Evolutionary conservation across 30 jellyfish, hydroid and myxozoan species (phyloP).

Genomic region (Cassiopea andromeda): DNA sequence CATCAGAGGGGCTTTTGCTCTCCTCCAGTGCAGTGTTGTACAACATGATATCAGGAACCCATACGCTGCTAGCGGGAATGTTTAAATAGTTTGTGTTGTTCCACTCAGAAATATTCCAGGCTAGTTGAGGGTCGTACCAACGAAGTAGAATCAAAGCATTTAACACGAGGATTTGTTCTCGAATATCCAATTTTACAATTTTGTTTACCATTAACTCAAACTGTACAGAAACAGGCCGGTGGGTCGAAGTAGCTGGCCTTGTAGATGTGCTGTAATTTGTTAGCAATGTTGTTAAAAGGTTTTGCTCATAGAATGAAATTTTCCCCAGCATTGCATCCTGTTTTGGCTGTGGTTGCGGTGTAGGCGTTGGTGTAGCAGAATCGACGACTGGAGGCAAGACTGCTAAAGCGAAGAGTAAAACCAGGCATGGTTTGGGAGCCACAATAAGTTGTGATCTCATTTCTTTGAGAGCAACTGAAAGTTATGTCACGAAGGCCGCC

Average conservation of each 20-base stretch:
- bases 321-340: conserved; percentile 8
- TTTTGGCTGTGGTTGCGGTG: neutral
- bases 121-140: conserved; percentile 68
- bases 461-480: no score
- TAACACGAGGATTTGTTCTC: conserved; percentile 50
- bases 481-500: no score
- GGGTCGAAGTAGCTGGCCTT: conserved; percentile 66
- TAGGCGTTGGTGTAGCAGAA: neutral
- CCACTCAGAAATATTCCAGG: conserved; percentile 59
- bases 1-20: conserved; percentile 44
- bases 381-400: neutral
- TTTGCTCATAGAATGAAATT: conserved; percentile 48
- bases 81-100: conserved; percentile 50
- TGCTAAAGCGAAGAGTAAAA: neutral
- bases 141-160: conserved; percentile 17
- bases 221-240: conserved; percentile 39
- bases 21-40: conserved; percentile 62
- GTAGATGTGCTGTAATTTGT: conserved; percentile 48
- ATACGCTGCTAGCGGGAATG: conserved; percentile 19
- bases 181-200: conserved; percentile 54
- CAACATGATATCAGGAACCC: conserved; percentile 73
- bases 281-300: conserved; percentile 17
- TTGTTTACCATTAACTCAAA: conserved; percentile 45
- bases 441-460: neutral
- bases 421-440: neutral